A percentile compares a stretch with the other conserved stretches of the same genome.
Evolutionary conservation across 2,113 vertebrate genomes (phyloP).

Genomic region (Embiotoca jacksoni): DNA sequence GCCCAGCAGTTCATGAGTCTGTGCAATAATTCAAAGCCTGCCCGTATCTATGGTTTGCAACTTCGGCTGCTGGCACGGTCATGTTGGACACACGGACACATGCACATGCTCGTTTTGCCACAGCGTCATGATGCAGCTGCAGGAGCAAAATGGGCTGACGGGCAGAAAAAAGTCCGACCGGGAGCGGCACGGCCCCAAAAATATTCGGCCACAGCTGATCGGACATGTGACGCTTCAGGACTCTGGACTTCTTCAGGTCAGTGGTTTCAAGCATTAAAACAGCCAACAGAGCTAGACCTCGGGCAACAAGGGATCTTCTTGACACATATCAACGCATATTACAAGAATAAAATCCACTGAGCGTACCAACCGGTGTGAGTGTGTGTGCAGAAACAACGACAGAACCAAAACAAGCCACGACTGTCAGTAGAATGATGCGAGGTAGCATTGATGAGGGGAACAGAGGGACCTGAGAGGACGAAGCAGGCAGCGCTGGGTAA

Average conservation of each 20-base stretch:
- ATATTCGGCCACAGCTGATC: not conserved
- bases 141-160: slow-evolving; percentile 7
- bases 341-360: slow-evolving; percentile 12
- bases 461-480: slow-evolving; percentile 66
- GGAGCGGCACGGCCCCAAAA: no score
- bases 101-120: slow-evolving; percentile 9
- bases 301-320: slow-evolving; percentile 30
- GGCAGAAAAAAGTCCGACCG: not conserved
- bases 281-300: slow-evolving; percentile 16
- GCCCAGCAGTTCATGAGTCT: slow-evolving; percentile 13
- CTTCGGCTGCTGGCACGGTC: slow-evolving; percentile 13
- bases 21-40: slow-evolving; percentile 21
- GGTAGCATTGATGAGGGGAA: slow-evolving; percentile 62
- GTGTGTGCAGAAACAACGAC: slow-evolving; percentile 25
- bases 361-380: slow-evolving; percentile 41
- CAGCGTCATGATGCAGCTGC: slow-evolving; percentile 6
- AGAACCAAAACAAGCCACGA: slow-evolving; percentile 7
- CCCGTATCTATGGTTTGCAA: not conserved
- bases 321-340: slow-evolving; percentile 22
- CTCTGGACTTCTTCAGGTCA: slow-evolving; percentile 28
- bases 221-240: slow-evolving; percentile 5
- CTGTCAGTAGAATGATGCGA: slow-evolving; percentile 61
- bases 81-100: slow-evolving; percentile 17
- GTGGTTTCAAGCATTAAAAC: slow-evolving; percentile 51
- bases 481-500: slow-evolving; percentile 65